Conservation (phyloP, 2,113 vertebrate genomes). For the Struthidea cinerea region DNA sequence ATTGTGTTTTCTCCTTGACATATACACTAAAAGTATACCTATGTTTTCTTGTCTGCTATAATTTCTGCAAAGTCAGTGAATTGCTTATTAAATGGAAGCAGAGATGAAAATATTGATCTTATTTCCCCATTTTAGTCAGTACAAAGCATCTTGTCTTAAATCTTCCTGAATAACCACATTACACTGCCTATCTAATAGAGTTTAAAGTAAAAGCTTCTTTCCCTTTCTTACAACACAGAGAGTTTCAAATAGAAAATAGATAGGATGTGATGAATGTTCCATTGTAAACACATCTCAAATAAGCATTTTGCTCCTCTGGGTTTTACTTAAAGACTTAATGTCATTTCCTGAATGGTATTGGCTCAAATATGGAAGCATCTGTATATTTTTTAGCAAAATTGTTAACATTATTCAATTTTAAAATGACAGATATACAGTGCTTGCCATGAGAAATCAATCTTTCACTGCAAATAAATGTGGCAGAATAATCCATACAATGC, state of each 20-base stretch:
- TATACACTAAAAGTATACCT: not conserved
- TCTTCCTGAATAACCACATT: not conserved
- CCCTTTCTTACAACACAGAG: not conserved
- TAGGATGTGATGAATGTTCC: not conserved
- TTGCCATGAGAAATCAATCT: conserved; percentile 6
- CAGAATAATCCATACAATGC: not conserved
- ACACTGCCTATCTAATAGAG: not conserved
- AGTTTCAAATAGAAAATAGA: not conserved
- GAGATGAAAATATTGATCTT: not conserved
- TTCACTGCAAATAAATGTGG: not conserved
- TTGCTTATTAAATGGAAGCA: not conserved
- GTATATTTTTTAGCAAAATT: not conserved
- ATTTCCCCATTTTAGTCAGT: not conserved
- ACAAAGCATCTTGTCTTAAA: not conserved
- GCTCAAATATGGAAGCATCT: not conserved
- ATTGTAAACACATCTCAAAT: not conserved
- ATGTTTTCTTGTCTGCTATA: not conserved
- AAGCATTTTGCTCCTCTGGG: not conserved
- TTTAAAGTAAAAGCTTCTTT: not conserved
- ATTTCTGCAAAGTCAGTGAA: not conserved
- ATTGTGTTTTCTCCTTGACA: not conserved
- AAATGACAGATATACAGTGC: not conserved
- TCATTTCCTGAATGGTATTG: not conserved
- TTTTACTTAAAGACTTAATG: not conserved
- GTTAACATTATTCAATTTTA: not conserved